These are phyloP conservation scores for Mesoclemmys tuberculata DNA, from an alignment of 2,113 vertebrate genomes.

Conservation along the genomic window DNA sequence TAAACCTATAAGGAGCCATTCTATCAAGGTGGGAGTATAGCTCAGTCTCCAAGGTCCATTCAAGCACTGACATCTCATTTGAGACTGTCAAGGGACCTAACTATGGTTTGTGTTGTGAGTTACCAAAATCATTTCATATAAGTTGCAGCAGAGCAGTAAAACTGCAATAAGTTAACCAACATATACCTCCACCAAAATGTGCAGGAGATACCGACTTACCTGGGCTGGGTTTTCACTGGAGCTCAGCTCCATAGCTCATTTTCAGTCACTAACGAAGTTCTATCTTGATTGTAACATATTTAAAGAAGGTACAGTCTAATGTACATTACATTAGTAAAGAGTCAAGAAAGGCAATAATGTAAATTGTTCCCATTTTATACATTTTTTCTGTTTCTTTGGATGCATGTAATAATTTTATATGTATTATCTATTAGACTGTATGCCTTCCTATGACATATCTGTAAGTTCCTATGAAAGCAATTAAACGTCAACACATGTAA, in stretches of 20 bases:
- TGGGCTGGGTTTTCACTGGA: not conserved
- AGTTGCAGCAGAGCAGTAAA: not conserved
- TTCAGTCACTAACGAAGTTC: not conserved
- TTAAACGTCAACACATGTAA: not conserved
- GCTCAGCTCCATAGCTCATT: accelerated
- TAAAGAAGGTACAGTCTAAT: not conserved
- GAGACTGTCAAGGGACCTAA: not conserved
- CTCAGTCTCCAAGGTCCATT: not conserved
- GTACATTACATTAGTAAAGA: not conserved
- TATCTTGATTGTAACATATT: not conserved
- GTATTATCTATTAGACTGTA: not conserved
- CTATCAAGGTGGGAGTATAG: not conserved
- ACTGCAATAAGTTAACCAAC: not conserved
- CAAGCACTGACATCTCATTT: not conserved
- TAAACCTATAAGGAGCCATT: not conserved
- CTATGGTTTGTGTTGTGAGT: not conserved
- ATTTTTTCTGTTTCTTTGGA: not conserved
- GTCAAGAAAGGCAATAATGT: not conserved
- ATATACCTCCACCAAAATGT: not conserved
- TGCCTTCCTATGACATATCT: not conserved
- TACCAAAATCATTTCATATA: not conserved
- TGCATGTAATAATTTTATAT: not conserved
- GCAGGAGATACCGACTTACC: not conserved
- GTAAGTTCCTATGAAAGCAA: not conserved
- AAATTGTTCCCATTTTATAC: not conserved